Percentiles rank a stretch among this genome's conserved stretches.
These are phyloP conservation scores for Mixornis gularis DNA, from an alignment of 2,113 vertebrate genomes.

Conservation along the genomic window DNA sequence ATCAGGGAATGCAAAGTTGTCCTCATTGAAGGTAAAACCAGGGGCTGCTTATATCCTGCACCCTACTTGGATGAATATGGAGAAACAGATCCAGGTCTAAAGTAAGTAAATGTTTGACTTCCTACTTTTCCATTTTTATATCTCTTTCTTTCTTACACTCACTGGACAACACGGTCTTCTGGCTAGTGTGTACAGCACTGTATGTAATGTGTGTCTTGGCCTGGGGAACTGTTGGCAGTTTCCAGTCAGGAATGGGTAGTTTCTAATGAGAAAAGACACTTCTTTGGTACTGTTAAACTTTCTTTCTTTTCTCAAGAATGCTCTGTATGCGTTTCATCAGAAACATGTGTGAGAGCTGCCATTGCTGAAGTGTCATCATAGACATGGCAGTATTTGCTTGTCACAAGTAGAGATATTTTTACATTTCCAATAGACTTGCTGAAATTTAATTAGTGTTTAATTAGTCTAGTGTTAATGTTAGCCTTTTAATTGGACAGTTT, in stretches of 20 bases:
- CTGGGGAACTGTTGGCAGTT: background rate
- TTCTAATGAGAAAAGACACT: background rate
- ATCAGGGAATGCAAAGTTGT: slow-evolving; percentile 94
- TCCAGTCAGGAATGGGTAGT: background rate
- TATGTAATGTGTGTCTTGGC: background rate
- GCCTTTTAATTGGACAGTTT: background rate
- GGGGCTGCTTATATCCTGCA: slow-evolving; percentile 89
- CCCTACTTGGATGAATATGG: slow-evolving; percentile 98
- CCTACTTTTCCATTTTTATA: background rate
- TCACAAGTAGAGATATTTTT: background rate
- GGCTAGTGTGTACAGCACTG: background rate
- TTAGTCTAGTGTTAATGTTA: background rate
- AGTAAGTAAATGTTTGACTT: slow-evolving; percentile 71
- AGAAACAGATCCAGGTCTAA: slow-evolving; percentile 92
- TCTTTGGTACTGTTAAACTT: background rate
- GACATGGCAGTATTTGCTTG: background rate
- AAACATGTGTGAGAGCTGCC: background rate
- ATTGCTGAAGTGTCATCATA: background rate
- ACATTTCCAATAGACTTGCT: background rate
- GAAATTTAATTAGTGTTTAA: background rate
- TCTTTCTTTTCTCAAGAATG: background rate
- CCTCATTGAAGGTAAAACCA: slow-evolving; percentile 89
- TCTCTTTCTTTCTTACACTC: background rate
- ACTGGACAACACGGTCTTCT: background rate
- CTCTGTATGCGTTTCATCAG: background rate